Base-by-base conservation (phyloP, 1,140 invertebrate genomes). In the Saxidomus purpurata region DNA sequence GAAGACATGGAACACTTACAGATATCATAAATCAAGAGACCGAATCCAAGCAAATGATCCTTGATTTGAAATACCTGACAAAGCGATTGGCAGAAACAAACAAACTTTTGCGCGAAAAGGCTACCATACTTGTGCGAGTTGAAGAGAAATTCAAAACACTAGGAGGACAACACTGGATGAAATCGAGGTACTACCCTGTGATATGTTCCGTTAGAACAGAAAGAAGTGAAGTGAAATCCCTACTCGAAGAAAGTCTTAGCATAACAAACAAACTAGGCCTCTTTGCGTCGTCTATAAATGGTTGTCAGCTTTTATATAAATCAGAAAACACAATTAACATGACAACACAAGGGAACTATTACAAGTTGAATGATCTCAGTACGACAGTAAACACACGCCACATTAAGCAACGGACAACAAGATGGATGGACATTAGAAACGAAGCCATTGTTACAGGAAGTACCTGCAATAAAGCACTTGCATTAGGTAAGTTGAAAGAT, bases 401-500 rank as follows among this genome's bases (percentile, higher is more conserved):
- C n/a, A 40, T 38, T 38, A 77, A 77, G 40, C 74, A 77, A 38
- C 74, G 40, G 43, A 40, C 74, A 38, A 25, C 15, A 15, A 77
- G 36, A 77, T 77, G 74, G 74, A 22, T 77, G 28, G 74, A 77
- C 19, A 40, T 38, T 22, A 25, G 74, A 47, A 77, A 28, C 40
- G 15, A 77, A 47, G 74, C 74, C 17, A 40, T 77, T 19, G 43
- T 77, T 22, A 77, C 74, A 17, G 74, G 74, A 34, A 77, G 13
- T 77, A 77, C 36, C 1, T 77, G 74, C 74, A 15, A 77, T 28
- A 77, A 77, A 40, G 28, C 74, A 13, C 34, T 77, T 9, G 74
- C 31, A 77, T 49, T 49, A 47, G 43, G 15, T n/a, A 43, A 77
- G 19, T 49, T 77, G 28, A 40, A n/a, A 43, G 36, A 49, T 19